Evolutionary conservation across 2,113 vertebrate genomes (phyloP), one percentile per base, ranked within the genome.

Genomic region (Oxyruncus cristatus): DNA sequence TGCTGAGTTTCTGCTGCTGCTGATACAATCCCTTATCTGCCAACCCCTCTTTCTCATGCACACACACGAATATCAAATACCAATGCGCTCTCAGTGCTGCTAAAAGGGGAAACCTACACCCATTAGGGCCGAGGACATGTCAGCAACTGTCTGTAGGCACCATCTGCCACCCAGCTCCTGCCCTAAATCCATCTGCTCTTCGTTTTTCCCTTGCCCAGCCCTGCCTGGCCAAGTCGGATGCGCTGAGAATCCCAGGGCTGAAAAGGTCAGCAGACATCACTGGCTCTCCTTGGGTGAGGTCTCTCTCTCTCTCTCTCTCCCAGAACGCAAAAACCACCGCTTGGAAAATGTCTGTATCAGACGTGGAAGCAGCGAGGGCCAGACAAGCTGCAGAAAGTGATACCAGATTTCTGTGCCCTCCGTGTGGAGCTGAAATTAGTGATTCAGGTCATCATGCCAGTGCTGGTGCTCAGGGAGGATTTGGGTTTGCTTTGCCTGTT

Each of bases 81-180:
- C 39, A 41, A 41, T 12, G 61, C 16, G 47, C n/a, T 9, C 10
- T 3, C 46, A 35, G 59, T 1, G 20, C 85, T 52, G 46, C 65
- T 74, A 2, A 30, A 85, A 91, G 44, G 33, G 50, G 24, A 70
- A 72, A 12, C 6, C 35, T 52, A 16, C 42, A 14, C 49, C 46
- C 88, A 3, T 22, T 14, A 41, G 27, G 85, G 65, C 23, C 0
- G 1, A 67, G 77, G 75, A 67, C 73, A 65, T 12, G 42, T 18
- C 92, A 73, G 68, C n/a, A 81, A 62, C 62, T 53, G 63, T 77
- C 84, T 94, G 86, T 10, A 52, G 90, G 85, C 94, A 88, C 95
- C 96, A 97, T 95, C 95, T 97, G 97, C 88, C 93, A 90, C 89
- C 7, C 30, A 85, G 73, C 66, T 82, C 92, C 56, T 73, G 62